phyloP scores from a whole-genome alignment of 2,797 vertebrate species.

The Enteromius mattozi region DNA sequence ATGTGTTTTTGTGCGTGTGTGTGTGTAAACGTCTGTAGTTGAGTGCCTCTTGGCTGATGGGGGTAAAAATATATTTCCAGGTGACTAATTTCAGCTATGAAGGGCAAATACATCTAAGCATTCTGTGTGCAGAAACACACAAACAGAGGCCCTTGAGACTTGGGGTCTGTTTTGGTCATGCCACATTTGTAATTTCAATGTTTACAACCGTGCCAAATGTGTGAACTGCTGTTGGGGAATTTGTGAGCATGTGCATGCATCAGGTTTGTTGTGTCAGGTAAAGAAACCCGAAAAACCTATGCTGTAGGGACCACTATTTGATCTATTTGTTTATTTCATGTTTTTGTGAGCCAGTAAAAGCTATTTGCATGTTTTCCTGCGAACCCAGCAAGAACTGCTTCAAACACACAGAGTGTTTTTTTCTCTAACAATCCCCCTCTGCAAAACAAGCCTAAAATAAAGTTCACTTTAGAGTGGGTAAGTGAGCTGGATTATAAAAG shows the following conservation, averaged over 20 bases:
- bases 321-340: background rate
- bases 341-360: conserved; percentile 8
- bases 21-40: conserved; percentile 1
- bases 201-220: conserved; percentile 4
- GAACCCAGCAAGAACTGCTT: background rate
- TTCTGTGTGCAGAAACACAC: conserved; percentile 12
- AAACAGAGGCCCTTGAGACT: background rate
- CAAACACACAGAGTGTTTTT: conserved; percentile 4
- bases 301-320: background rate
- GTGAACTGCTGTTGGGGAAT: conserved; percentile 18
- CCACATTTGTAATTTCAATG: conserved; percentile 23
- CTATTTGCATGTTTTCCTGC: background rate
- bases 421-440: conserved; percentile 23
- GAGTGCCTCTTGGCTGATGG: conserved; percentile 25
- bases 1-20: conserved; percentile 29
- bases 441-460: conserved; percentile 56
- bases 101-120: conserved; percentile 31
- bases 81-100: conserved; percentile 36
- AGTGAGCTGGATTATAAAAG: conserved; percentile 42
- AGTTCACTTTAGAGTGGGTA: conserved; percentile 42
- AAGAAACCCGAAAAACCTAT: background rate
- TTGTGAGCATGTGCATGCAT: conserved; percentile 33
- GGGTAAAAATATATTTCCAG: conserved; percentile 35
- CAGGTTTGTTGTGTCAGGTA: conserved; percentile 10
- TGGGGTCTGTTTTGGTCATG: conserved; percentile 2